A percentile compares a stretch with the other conserved stretches of the same genome.
phyloP scores from a whole-genome alignment of 1,140 invertebrate genomes.

The Drosophila sproati region DNA sequence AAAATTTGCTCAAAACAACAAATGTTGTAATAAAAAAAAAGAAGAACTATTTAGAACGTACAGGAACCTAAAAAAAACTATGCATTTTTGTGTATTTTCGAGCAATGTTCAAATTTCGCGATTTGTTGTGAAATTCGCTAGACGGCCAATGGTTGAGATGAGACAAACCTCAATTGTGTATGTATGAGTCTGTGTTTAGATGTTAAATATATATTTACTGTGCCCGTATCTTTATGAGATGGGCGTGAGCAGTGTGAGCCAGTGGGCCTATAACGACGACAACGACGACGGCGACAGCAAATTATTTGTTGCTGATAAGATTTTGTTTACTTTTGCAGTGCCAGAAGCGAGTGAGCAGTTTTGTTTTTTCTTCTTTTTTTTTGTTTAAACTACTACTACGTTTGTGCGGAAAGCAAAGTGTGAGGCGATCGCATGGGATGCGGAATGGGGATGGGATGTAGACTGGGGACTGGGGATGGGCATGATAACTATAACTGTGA shows the following conservation, averaged over 20 bases:
- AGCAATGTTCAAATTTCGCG: conserved; percentile 32
- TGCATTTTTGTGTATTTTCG: neutral
- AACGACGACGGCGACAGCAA: conserved; percentile 9
- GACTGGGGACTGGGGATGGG: neutral
- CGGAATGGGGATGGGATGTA: neutral
- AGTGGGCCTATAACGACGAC: conserved; percentile 28
- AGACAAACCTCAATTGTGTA: conserved; percentile 37
- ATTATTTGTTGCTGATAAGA: conserved; percentile 47
- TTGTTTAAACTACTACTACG: neutral
- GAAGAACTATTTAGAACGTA: neutral
- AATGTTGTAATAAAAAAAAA: no score
- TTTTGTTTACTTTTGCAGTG: conserved; percentile 54
- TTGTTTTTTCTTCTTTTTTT: neutral
- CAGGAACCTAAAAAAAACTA: neutral
- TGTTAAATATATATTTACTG: conserved; percentile 29
- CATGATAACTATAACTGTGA: conserved; percentile 34
- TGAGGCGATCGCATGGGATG: neutral
- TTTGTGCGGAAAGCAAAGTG: conserved; percentile 28
- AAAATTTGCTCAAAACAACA: no score
- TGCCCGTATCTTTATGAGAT: conserved; percentile 55
- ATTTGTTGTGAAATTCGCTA: conserved; percentile 41
- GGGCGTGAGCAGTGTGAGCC: conserved; percentile 43
- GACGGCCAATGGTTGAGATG: conserved; percentile 33
- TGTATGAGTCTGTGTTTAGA: conserved; percentile 1
- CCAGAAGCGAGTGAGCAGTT: conserved; percentile 10